These are phyloP conservation scores for Chrysoperla carnea DNA, from an alignment of 1,140 invertebrate genomes.

Conservation along the genomic window DNA sequence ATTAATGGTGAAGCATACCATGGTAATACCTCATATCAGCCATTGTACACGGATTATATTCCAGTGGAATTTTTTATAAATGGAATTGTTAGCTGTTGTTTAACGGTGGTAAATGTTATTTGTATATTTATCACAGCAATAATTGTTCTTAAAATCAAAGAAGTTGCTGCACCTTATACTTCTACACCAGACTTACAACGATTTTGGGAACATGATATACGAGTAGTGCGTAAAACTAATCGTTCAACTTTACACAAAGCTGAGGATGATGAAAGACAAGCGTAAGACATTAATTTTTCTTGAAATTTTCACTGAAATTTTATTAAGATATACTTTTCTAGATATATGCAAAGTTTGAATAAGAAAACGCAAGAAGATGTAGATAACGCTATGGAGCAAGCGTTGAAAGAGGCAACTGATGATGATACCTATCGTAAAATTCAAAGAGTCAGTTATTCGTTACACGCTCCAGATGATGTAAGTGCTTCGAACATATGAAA, in stretches of 20 bases:
- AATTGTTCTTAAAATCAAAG: slow-evolving; percentile 71
- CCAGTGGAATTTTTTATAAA: slow-evolving; percentile 59
- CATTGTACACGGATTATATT: slow-evolving; percentile 49
- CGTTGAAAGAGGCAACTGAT: slow-evolving; percentile 42
- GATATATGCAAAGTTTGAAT: slow-evolving; percentile 9
- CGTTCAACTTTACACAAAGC: slow-evolving; percentile 23
- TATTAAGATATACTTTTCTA: background rate
- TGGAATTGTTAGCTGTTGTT: slow-evolving; percentile 58
- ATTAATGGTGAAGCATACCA: slow-evolving; percentile 43
- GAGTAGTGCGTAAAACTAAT: slow-evolving; percentile 44
- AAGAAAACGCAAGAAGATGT: slow-evolving; percentile 29
- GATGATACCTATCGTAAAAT: slow-evolving; percentile 50
- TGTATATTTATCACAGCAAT: slow-evolving; percentile 72
- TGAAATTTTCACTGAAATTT: background rate
- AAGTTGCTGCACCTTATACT: slow-evolving; percentile 65
- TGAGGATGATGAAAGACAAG: slow-evolving; percentile 22
- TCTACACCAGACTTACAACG: slow-evolving; percentile 49
- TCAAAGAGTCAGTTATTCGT: slow-evolving; percentile 48
- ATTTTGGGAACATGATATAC: slow-evolving; percentile 70
- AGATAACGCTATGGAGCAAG: slow-evolving; percentile 34
- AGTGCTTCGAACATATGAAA: slow-evolving; percentile 3
- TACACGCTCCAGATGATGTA: slow-evolving; percentile 43
- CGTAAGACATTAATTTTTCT: slow-evolving; percentile 14
- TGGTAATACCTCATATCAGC: slow-evolving; percentile 39
- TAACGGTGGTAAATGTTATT: slow-evolving; percentile 68